Evolutionary conservation across 2,113 vertebrate species (phyloP), one percentile per base, ranked within the genome.

Genomic region (Vimba vimba): DNA sequence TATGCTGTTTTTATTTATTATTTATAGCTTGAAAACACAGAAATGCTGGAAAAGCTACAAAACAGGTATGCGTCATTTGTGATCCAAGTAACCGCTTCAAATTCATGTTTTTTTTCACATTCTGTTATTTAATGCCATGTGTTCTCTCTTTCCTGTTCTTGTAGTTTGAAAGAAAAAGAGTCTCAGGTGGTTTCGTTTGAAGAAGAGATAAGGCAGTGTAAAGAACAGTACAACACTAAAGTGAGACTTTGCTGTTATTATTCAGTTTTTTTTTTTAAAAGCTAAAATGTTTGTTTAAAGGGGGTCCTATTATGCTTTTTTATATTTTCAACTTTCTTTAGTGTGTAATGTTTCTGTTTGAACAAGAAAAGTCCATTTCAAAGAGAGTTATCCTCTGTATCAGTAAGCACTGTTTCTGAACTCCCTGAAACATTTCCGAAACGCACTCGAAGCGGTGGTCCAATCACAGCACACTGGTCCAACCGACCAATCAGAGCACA

Each of bases 1-100:
- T 2, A 50, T 78, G 8, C 3, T 1, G 23, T 23, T 10, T 60
- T n/a, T 1, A 71, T 43, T n/a, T 47, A 50, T 73, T 68, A 77
- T 71, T 77, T 1, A 64, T 27, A 88, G 87, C 59, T 55, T 82
- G 87, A 85, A 74, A 85, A 68, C 79, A 85, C 71, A 69, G 71
- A 73, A 64, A 81, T 85, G 60, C 47, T 86, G 76, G 87, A 84
- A 80, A 68, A 79, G 47, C 19, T 86, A 73, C 87, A 86, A 71
- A 84, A 76, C 43, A 86, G 84, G 87, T 88, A 45, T n/a, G 76
- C 2, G 8, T 21, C 8, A 25, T 55, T 50, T 74, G 25, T 45
- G 47, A 43, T 39, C 4, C 6, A 73, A 76, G 15, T n/a, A 47
- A 84, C 13, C 9, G 8, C 33, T 55, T 83, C 39, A 55, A 36